Conservation (phyloP, 1,140 invertebrate species). For the Venustaconcha ellipsiformis region DNA sequence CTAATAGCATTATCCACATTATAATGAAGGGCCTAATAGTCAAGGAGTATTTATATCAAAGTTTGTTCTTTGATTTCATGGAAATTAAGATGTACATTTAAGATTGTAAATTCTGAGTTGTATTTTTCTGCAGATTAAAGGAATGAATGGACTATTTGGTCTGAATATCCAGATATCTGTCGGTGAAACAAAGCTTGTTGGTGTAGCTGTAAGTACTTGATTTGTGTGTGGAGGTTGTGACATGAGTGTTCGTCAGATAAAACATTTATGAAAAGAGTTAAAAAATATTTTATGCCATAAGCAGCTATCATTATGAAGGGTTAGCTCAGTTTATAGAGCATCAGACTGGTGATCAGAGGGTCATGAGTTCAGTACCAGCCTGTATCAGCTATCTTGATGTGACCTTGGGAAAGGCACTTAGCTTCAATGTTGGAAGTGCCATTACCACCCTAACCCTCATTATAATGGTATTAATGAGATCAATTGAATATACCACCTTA, state of each 20-base stretch:
- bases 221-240: background rate
- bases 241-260: no score
- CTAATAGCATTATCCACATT: no score
- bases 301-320: background rate
- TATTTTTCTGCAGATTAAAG: constrained; percentile 74
- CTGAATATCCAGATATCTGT: constrained; percentile 86
- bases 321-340: background rate
- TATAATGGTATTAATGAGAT: no score
- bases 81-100: no score
- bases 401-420: background rate
- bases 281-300: background rate
- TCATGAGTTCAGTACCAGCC: background rate
- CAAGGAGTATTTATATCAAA: no score
- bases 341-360: background rate
- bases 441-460: no score
- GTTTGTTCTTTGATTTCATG: no score
- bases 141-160: constrained; percentile 93
- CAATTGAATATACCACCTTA: no score
- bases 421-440: no score
- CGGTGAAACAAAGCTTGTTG: constrained; percentile 88
- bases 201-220: constrained; percentile 76
- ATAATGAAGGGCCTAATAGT: no score
- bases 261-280: background rate
- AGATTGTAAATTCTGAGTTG: background rate
- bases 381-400: background rate